phyloP scores from a whole-genome alignment of 2,113 vertebrate species.

The Stegastes partitus region DNA sequence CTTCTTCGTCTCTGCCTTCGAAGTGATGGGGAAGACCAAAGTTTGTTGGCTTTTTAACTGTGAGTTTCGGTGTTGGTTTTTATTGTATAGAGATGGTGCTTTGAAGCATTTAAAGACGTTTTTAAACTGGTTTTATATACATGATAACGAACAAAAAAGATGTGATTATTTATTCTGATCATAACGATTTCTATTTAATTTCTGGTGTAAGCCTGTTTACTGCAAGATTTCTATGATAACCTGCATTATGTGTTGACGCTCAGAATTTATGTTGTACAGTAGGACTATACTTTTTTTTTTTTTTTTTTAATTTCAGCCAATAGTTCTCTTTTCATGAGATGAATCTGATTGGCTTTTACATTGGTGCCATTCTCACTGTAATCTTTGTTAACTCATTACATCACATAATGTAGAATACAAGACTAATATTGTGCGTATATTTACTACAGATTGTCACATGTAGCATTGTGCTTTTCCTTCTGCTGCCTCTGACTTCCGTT shows the following conservation, averaged over 20 bases:
- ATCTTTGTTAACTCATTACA: conserved; percentile 81
- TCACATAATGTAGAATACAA: conserved; percentile 61
- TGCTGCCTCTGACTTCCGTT: conserved; percentile 54
- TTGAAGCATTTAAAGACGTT: conserved; percentile 90
- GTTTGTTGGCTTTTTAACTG: conserved; percentile 91
- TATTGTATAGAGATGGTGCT: conserved; percentile 89
- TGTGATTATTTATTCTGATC: conserved; percentile 89
- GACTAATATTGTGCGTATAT: conserved; percentile 68
- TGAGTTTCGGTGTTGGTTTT: conserved; percentile 88
- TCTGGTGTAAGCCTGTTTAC: conserved; percentile 96
- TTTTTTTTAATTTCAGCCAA: conserved; percentile 76
- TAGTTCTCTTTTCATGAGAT: conserved; percentile 88
- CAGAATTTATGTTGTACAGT: conserved; percentile 81
- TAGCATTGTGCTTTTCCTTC: conserved; percentile 77
- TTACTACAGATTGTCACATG: conserved; percentile 75
- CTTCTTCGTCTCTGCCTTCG: conserved; percentile 89
- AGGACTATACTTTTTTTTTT: conserved; percentile 79
- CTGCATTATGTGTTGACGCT: conserved; percentile 80
- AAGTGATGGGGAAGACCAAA: conserved; percentile 85
- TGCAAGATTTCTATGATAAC: conserved; percentile 86
- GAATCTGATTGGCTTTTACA: conserved; percentile 86
- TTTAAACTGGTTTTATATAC: conserved; percentile 91
- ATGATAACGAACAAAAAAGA: conserved; percentile 82
- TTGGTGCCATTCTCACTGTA: conserved; percentile 93
- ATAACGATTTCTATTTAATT: conserved; percentile 87